Conservation (phyloP, 2,113 vertebrate genomes). For the Hyaena hyaena region DNA sequence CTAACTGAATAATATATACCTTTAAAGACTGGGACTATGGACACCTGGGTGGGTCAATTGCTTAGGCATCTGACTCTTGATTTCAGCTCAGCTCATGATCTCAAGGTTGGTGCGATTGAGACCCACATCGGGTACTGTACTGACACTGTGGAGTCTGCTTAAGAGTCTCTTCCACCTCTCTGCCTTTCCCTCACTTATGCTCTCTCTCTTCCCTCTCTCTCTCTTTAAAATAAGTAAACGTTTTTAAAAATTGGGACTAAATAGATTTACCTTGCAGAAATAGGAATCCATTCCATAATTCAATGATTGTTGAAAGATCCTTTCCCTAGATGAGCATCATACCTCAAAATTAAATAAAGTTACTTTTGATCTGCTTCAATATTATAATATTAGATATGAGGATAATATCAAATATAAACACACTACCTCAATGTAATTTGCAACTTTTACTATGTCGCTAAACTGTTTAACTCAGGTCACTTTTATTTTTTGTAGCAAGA, state of each 20-base stretch:
- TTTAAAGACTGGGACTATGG: neutral
- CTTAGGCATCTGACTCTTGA: too few species aligned
- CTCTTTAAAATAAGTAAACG: too few species aligned
- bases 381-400: neutral
- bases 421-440: neutral
- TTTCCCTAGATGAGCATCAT: neutral
- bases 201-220: too few species aligned
- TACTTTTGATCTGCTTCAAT: neutral
- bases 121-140: too few species aligned
- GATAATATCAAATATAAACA: neutral
- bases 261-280: neutral
- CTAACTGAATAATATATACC: neutral
- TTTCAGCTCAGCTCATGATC: too few species aligned
- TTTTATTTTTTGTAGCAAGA: neutral
- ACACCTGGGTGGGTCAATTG: too few species aligned
- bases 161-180: too few species aligned
- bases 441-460: neutral
- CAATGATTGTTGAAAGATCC: neutral
- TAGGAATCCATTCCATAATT: neutral
- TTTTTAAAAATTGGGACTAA: neutral
- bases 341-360: neutral
- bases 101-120: too few species aligned
- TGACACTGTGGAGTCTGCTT: too few species aligned
- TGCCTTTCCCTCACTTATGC: too few species aligned
- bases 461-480: neutral